Percentiles rank a stretch among this genome's conserved stretches.
These are phyloP conservation scores for Agriopis marginaria DNA, from an alignment of 2,888 invertebrate genomes.

Conservation along the genomic window DNA sequence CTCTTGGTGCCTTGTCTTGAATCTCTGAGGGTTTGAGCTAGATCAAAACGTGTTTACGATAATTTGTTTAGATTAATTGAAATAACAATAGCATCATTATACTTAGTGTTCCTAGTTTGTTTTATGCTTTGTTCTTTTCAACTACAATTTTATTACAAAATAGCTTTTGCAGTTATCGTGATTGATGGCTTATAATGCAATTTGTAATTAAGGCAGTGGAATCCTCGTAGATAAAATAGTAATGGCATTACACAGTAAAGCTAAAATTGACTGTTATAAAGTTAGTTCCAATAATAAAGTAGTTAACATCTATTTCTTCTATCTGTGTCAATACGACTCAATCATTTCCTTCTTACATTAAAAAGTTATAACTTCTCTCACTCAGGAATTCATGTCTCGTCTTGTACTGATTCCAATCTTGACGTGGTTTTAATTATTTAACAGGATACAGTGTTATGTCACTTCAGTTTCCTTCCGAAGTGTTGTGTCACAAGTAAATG, in stretches of 20 bases:
- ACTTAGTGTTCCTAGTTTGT: not conserved
- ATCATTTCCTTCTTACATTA: not conserved
- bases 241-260: not conserved
- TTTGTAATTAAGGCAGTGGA: not conserved
- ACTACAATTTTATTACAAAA: not conserved
- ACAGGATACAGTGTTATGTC: constrained; percentile 47
- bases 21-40: constrained; percentile 1
- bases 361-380: constrained; percentile 15
- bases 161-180: not conserved
- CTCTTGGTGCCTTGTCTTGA: constrained; percentile 35
- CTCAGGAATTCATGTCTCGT: constrained; percentile 34
- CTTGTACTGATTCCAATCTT: constrained; percentile 36
- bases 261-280: not conserved
- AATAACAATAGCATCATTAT: not conserved
- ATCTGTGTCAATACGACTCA: not conserved
- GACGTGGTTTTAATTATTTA: constrained; percentile 42
- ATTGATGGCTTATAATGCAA: not conserved
- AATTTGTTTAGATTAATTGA: not conserved
- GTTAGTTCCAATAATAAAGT: constrained; percentile 1
- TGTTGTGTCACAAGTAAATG: constrained; percentile 42
- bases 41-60: not conserved
- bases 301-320: not conserved
- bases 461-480: constrained; percentile 42
- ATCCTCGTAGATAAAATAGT: not conserved
- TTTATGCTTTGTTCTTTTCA: not conserved